Evolutionary conservation across 2,797 vertebrate genomes (phyloP), one percentile per base, ranked within the genome.

Genomic region (Allenopithecus nigroviridis): DNA sequence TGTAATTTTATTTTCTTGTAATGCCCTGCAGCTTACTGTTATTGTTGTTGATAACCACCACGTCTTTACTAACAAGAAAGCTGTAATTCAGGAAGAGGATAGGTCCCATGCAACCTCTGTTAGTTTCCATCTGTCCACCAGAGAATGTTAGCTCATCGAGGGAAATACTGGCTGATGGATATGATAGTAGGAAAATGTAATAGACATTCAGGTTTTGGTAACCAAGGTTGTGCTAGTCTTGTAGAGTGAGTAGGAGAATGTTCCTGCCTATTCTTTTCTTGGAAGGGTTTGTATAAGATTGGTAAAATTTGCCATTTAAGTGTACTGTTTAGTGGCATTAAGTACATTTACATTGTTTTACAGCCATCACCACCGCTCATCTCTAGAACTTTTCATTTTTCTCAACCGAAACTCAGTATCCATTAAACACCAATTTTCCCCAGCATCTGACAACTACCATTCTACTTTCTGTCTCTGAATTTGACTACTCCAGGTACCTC

Each of bases 11-110:
- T 36, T 88, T 80, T 70, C 12, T 61, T 53, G 11, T 57, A 68
- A 55, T 76, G 22, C 55, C 8, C 1, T 95, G 94, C 79, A 98
- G 98, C 95, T 97, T 68, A 68, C 30, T 17, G 30, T 33, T 95
- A 97, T 95, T 17, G 14, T 33, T 95, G 97, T 96, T 99, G 99
- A 99, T 99, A 99, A 99, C 99, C 98, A 92, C 98, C 78, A 97
- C 98, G 98, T 98, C 95, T 95, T 98, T 98, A 98, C 98, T 95
- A 98, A 97, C 98, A 97, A 96, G 96, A 84, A 91, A 97, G 98
- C 98, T 98, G 98, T 99, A 99, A 99, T 99, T 99, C 99, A 99
- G 97, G 97, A 89, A 92, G 59, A 98, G 95, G 92, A 87, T 68
- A 98, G 98, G 97, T 98, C 98, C 97, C 89, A 98, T 93, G 95